phyloP scores from a whole-genome alignment of 2,113 vertebrate genomes.

The Eclectus roratus region DNA sequence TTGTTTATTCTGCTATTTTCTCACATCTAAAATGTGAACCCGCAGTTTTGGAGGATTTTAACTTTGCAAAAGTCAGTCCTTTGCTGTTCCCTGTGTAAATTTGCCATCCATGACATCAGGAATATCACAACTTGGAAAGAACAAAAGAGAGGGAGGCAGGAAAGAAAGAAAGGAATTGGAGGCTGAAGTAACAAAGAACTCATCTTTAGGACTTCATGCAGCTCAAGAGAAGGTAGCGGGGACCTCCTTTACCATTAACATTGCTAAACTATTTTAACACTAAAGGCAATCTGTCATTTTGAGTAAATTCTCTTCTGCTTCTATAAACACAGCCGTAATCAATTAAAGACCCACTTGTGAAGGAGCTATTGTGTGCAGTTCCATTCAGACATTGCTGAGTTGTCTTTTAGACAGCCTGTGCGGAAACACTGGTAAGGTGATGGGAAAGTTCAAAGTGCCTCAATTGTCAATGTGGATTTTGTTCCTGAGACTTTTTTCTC shows the following conservation, averaged over 20 bases:
- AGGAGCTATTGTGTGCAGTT: constrained; percentile 75
- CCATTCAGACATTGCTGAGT: constrained; percentile 70
- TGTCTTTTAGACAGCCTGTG: constrained; percentile 69
- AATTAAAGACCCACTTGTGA: constrained; percentile 79
- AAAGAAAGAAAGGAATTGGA: not conserved
- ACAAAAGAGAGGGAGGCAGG: not conserved
- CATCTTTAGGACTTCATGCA: constrained; percentile 11
- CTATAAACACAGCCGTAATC: constrained; percentile 81
- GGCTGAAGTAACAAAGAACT: constrained; percentile 27
- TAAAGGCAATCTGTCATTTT: constrained; percentile 77
- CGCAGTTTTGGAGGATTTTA: not conserved
- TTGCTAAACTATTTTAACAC: constrained; percentile 65
- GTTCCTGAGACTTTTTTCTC: constrained; percentile 43
- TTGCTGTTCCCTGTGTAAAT: not conserved
- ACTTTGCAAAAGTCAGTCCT: not conserved
- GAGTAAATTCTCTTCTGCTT: constrained; percentile 80
- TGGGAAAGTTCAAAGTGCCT: constrained; percentile 77
- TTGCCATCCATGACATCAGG: not conserved
- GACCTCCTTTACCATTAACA: constrained; percentile 42
- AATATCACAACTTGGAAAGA: not conserved
- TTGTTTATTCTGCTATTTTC: not conserved
- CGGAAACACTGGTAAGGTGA: constrained; percentile 70
- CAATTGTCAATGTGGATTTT: constrained; percentile 70
- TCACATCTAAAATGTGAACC: not conserved
- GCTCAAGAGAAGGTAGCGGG: constrained; percentile 1